Percentiles rank a stretch among this genome's conserved stretches.
These are phyloP conservation scores for Clarias batrachus DNA, from an alignment of 2,113 vertebrate genomes.

Conservation along the genomic window DNA sequence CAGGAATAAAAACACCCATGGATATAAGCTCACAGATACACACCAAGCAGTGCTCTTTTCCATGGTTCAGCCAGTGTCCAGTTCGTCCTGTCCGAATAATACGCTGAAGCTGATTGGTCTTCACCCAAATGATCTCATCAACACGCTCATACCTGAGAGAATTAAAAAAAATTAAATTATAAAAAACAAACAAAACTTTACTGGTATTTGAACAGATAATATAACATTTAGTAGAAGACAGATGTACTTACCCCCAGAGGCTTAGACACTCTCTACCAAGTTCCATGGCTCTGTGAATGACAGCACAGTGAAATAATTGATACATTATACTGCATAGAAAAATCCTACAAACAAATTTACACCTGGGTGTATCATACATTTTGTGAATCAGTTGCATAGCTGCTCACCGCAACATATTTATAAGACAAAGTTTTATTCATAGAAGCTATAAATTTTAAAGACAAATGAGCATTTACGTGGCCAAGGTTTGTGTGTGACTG, in stretches of 20 bases:
- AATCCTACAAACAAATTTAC: background rate
- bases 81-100: conserved; percentile 90
- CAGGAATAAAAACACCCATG: background rate
- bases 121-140: conserved; percentile 95
- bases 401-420: background rate
- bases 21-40: conserved; percentile 10
- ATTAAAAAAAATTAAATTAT: background rate
- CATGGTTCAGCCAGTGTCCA: conserved; percentile 90
- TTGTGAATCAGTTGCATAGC: background rate
- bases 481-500: background rate
- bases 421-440: background rate
- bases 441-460: background rate
- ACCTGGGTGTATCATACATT: background rate
- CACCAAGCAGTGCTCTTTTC: conserved; percentile 92
- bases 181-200: background rate
- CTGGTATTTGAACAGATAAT: background rate
- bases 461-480: background rate
- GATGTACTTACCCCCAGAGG: conserved; percentile 83
- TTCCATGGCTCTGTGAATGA: conserved; percentile 84
- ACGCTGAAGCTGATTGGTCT: conserved; percentile 91
- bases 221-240: background rate
- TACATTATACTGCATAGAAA: background rate
- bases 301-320: background rate
- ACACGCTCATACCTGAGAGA: conserved; percentile 81
- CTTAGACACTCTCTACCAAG: conserved; percentile 88